Percentiles rank a stretch among this genome's conserved stretches.
phyloP scores from a whole-genome alignment of 2,888 invertebrate species.

The Stegophylla sp. region DNA sequence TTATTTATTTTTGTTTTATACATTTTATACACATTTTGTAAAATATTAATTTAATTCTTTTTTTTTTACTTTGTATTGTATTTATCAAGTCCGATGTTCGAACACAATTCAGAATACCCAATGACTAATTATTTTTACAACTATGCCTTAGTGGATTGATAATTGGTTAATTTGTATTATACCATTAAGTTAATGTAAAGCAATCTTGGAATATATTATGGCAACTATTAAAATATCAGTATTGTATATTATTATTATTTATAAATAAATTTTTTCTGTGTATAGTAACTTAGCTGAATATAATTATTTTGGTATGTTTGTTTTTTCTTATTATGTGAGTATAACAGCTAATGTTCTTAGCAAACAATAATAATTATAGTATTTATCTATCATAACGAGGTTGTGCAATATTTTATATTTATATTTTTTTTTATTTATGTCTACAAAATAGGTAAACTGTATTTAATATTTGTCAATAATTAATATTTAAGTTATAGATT shows the following conservation, averaged over 20 bases:
- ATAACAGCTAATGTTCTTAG: neutral
- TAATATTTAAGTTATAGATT: constrained; percentile 16
- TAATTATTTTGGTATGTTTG: constrained; percentile 3
- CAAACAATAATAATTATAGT: constrained; percentile 22
- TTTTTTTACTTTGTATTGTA: neutral
- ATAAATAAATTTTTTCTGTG: neutral
- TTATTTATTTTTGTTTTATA: neutral
- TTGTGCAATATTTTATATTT: constrained; percentile 49
- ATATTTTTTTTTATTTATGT: constrained; percentile 13
- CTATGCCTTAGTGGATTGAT: neutral
- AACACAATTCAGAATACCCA: neutral
- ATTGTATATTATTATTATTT: neutral
- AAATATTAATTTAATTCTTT: neutral
- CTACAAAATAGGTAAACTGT: constrained; percentile 13
- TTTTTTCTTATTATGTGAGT: too few species aligned
- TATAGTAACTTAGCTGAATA: neutral
- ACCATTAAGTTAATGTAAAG: too few species aligned
- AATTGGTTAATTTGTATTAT: neutral
- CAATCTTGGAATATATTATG: too few species aligned
- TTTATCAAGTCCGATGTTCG: neutral
- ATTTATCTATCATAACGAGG: constrained; percentile 24
- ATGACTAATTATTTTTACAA: neutral
- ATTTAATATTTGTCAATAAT: constrained; percentile 11
- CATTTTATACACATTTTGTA: neutral
- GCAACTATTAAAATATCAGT: neutral